Percentiles rank a stretch among this genome's conserved stretches.
These are phyloP conservation scores for Conus ventricosus DNA, from an alignment of 1,140 invertebrate species.

Conservation along the genomic window DNA sequence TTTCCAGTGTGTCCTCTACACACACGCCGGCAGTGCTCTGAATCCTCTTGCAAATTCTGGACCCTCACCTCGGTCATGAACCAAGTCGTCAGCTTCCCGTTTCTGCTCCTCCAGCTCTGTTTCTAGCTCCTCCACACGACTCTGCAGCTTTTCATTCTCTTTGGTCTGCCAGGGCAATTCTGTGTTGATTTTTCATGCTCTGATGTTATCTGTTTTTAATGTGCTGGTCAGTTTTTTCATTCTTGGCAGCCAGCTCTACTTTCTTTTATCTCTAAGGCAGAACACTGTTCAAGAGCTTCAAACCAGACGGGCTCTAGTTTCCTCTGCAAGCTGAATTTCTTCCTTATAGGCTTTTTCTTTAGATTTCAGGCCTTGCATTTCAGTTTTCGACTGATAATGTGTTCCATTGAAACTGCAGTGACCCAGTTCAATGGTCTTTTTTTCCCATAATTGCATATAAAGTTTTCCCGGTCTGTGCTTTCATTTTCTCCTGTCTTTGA, in stretches of 20 bases:
- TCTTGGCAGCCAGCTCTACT: background rate
- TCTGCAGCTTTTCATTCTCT: constrained; percentile 11
- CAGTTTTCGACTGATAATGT: background rate
- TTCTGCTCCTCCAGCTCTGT: constrained; percentile 38
- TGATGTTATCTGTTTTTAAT: background rate
- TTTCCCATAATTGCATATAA: background rate
- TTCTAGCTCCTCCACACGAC: constrained; percentile 32
- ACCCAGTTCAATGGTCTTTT: background rate
- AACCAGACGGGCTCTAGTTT: background rate
- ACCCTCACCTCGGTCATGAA: constrained; percentile 35
- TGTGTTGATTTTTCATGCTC: constrained; percentile 1
- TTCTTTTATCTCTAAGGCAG: background rate
- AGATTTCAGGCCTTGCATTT: background rate
- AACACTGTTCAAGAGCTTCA: constrained; percentile 18
- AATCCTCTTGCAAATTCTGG: constrained; percentile 25
- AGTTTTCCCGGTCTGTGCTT: background rate
- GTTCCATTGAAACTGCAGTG: background rate
- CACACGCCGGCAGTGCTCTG: constrained; percentile 20
- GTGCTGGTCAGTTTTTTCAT: background rate
- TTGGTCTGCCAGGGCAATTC: constrained; percentile 35
- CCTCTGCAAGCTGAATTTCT: background rate
- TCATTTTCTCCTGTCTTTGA: background rate
- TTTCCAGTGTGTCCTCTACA: constrained; percentile 30
- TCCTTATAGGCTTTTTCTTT: background rate
- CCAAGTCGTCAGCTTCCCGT: constrained; percentile 38